These are phyloP conservation scores for Drosophila austrosaltans DNA, from an alignment of 2,888 invertebrate species.

Conservation along the genomic window DNA sequence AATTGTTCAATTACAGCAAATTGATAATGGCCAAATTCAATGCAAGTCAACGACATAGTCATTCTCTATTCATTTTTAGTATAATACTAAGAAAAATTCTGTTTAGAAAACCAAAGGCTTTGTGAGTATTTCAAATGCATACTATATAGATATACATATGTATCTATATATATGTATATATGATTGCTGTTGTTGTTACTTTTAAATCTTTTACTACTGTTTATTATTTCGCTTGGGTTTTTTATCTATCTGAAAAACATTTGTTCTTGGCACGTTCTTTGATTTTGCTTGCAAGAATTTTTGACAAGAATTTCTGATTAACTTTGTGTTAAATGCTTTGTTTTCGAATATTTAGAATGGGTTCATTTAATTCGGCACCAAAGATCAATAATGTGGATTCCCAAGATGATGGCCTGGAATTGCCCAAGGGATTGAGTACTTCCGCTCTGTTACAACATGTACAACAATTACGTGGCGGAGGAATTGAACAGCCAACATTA, in stretches of 20 bases:
- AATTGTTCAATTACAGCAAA: constrained; percentile 59
- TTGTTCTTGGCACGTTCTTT: constrained; percentile 2
- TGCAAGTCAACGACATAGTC: constrained; percentile 66
- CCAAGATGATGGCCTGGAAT: constrained; percentile 85
- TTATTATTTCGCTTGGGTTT: background rate
- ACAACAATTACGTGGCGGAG: constrained; percentile 83
- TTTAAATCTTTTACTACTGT: constrained; percentile 14
- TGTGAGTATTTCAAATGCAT: constrained; percentile 73
- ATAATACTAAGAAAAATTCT: constrained; percentile 79
- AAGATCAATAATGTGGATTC: constrained; percentile 87
- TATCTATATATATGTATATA: background rate
- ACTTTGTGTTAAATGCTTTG: background rate
- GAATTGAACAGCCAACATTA: constrained; percentile 83
- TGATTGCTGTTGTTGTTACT: constrained; percentile 37
- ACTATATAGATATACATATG: background rate
- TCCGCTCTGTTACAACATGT: constrained; percentile 85
- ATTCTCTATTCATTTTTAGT: constrained; percentile 74
- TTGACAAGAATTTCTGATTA: constrained; percentile 4
- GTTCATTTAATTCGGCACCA: constrained; percentile 88
- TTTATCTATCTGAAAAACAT: background rate
- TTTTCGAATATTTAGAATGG: constrained; percentile 85
- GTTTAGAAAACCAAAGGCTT: constrained; percentile 71
- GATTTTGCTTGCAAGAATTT: background rate
- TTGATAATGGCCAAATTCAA: constrained; percentile 50
- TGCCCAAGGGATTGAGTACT: constrained; percentile 84